A percentile compares a stretch with the other conserved stretches of the same genome.
phyloP scores from a whole-genome alignment of 1,140 invertebrate genomes.

The Oryctes rhinoceros region DNA sequence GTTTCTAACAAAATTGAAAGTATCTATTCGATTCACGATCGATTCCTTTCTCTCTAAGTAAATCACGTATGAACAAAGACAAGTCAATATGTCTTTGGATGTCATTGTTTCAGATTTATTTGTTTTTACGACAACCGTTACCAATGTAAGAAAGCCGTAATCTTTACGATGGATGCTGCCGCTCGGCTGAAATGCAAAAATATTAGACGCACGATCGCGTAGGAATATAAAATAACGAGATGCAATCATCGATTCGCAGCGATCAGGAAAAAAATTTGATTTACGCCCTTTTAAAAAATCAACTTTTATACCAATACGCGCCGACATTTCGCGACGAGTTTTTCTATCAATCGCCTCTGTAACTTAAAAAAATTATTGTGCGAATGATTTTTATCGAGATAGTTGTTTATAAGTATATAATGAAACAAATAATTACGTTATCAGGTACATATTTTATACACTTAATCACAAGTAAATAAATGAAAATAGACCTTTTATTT shows the following conservation, averaged over 20 bases:
- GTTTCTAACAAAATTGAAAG: constrained; percentile 23
- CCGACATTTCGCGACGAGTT: neutral
- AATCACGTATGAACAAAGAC: constrained; percentile 47
- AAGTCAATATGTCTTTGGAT: constrained; percentile 46
- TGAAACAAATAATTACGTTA: no score
- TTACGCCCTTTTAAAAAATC: neutral
- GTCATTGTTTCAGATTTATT: constrained; percentile 41
- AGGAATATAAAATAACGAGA: constrained; percentile 30
- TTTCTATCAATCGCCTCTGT: neutral
- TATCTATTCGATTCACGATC: neutral
- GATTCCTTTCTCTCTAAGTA: constrained; percentile 38
- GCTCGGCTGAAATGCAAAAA: constrained; percentile 15
- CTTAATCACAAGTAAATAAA: no score
- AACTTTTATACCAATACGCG: neutral
- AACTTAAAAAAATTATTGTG: no score
- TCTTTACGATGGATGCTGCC: neutral
- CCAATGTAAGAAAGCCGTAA: constrained; percentile 1
- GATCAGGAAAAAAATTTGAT: neutral
- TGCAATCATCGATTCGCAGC: neutral
- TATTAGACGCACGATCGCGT: constrained; percentile 16
- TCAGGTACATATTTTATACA: no score
- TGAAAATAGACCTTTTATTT: no score
- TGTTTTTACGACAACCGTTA: neutral
- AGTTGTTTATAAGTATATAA: no score
- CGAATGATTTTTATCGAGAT: no score